Conservation (phyloP, 2,888 invertebrate species). For the Brenthis daphne region DNA sequence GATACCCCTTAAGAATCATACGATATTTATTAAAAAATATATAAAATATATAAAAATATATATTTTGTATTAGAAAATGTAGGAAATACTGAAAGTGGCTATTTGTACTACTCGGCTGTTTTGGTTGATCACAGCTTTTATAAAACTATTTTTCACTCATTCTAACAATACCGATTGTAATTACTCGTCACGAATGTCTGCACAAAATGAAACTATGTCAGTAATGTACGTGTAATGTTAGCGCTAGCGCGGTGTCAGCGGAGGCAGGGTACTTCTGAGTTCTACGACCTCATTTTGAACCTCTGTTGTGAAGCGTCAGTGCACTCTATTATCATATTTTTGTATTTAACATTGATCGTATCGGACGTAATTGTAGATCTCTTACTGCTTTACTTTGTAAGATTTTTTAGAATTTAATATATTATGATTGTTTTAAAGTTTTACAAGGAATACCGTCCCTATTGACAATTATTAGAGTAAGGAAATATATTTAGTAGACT, state of each 20-base stretch:
- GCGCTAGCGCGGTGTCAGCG: neutral
- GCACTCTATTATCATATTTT: conserved; percentile 15
- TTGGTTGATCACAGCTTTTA: no score
- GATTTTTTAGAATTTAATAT: conserved; percentile 9
- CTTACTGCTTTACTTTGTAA: conserved; percentile 12
- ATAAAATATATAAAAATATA: no score
- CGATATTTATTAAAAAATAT: no score
- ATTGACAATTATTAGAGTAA: conserved; percentile 33
- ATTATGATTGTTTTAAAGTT: conserved; percentile 9
- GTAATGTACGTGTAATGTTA: neutral
- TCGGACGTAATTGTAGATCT: neutral
- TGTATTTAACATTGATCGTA: conserved; percentile 4
- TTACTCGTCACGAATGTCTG: no score
- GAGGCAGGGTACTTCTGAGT: neutral
- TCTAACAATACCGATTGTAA: no score
- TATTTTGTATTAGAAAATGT: no score
- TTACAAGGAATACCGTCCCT: conserved; percentile 29
- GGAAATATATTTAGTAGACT: conserved; percentile 21
- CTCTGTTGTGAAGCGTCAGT: conserved; percentile 9
- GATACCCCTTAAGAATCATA: no score
- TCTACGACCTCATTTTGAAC: neutral
- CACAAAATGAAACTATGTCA: no score
- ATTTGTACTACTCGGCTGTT: no score
- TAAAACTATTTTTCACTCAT: no score
- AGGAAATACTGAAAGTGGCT: no score